These are phyloP conservation scores for Trichogramma evanescens DNA, from an alignment of 2,888 invertebrate species.

Conservation along the genomic window DNA sequence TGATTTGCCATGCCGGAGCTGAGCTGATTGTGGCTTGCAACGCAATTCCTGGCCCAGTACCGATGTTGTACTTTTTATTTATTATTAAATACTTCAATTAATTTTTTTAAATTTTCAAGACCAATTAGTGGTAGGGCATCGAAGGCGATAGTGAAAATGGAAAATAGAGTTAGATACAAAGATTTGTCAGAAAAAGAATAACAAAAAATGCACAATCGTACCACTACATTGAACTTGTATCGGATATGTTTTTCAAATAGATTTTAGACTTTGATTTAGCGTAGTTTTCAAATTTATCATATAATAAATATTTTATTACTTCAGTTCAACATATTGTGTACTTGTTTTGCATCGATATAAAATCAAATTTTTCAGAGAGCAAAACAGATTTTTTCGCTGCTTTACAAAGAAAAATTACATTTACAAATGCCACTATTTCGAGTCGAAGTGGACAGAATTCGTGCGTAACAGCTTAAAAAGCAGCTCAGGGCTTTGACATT, in stretches of 20 bases:
- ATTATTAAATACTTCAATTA: conserved; percentile 11
- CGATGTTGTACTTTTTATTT: conserved; percentile 29
- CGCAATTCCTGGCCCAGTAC: conserved; percentile 48
- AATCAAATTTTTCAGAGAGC: conserved; percentile 1
- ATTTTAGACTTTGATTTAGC: too few species aligned
- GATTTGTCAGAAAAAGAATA: background rate
- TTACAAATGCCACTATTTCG: background rate
- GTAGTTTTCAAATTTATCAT: too few species aligned
- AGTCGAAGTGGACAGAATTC: conserved; percentile 21
- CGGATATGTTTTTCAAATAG: conserved; percentile 1
- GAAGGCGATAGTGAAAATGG: conserved; percentile 14
- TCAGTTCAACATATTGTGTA: background rate
- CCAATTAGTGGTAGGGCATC: conserved; percentile 9
- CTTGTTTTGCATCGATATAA: conserved; percentile 7
- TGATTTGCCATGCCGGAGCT: conserved; percentile 45
- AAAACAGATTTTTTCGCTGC: background rate
- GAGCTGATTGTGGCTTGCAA: conserved; percentile 49
- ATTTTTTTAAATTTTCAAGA: conserved; percentile 7
- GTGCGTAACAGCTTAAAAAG: conserved; percentile 35
- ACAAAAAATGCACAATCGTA: conserved; percentile 10
- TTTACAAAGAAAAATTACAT: background rate
- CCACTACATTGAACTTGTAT: conserved; percentile 13
- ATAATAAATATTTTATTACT: background rate
- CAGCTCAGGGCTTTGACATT: conserved; percentile 29
- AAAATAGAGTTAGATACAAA: conserved; percentile 7